Base-by-base conservation (phyloP, 2,888 invertebrate genomes). In the Masnerella sp. region DNA sequence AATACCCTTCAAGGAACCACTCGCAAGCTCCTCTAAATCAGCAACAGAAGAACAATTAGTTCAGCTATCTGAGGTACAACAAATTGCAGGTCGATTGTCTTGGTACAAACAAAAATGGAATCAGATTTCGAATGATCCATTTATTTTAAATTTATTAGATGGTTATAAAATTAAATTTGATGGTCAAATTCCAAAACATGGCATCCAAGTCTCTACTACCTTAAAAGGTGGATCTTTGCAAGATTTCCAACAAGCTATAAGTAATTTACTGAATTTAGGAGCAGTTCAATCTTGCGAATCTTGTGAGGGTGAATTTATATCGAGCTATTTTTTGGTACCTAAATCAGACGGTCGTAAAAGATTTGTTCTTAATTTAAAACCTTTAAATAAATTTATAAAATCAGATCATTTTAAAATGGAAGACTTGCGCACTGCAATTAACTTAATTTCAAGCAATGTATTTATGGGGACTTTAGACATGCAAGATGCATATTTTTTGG, bases 331-430 rank as follows among this genome's bases (percentile, higher is more conserved):
- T 40, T 22, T 68, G 5, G 42, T 40, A 5, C 38, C 42, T 2
- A 70, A 70, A 40, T 14, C 49, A 22, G 42, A 59, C 11, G 54
- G 61, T 8, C 18, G 54, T 2, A 22, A 18, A 25, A 28, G 67
- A n/a, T 72, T 49, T 15, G 67, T 56, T 11, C 22, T 67, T 5
- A 67, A 61, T 42, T 43, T 67, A 11, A 72, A 72, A 43, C 18
- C 38, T 0, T 14, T 72, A 11, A 72, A 72, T 42, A 12, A 32
- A 7, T 49, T 52, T 8, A 54, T 67, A 9, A 18, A 28, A 5
- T 25, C 67, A 0, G 18, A 15, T 3, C 65, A 72, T 11, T 72
- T 72, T 17, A 72, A 72, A 28, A 28, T 65, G 22, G 52, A 72
- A 34, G 64, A 58, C 7, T 2, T 45, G 11, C 40, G 52, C 8